phyloP scores from a whole-genome alignment of 1,140 invertebrate genomes.

The Nasonia vitripennis region DNA sequence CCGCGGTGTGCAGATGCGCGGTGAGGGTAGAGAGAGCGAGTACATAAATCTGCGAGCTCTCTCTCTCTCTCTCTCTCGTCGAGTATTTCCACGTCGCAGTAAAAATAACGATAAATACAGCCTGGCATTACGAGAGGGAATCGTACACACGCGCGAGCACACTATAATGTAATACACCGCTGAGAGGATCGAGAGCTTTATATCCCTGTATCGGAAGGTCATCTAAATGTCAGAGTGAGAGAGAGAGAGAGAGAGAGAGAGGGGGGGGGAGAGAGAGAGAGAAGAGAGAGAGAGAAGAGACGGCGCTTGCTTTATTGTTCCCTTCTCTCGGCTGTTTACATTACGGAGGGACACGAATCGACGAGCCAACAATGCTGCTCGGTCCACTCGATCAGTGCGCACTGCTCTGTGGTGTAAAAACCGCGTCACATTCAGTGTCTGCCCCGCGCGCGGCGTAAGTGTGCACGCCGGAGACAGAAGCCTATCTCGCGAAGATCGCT shows the following conservation, averaged over 20 bases:
- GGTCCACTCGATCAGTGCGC: not conserved
- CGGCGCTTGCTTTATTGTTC: not conserved
- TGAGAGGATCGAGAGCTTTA: slow-evolving; percentile 3
- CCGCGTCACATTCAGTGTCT: not conserved
- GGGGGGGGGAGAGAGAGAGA: no score
- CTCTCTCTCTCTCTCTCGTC: not conserved
- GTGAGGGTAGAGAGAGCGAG: no score
- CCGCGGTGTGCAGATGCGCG: not conserved
- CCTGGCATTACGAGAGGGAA: not conserved
- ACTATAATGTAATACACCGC: not conserved
- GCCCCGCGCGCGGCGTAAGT: not conserved
- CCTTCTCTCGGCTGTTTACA: not conserved
- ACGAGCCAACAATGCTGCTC: not conserved
- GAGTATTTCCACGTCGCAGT: slow-evolving; percentile 3
- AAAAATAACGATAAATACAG: slow-evolving; percentile 38
- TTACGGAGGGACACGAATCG: not conserved
- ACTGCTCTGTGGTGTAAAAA: not conserved
- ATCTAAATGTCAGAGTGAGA: slow-evolving; percentile 17
- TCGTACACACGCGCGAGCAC: not conserved
- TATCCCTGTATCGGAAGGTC: slow-evolving; percentile 13
- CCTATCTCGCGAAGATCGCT: slow-evolving; percentile 24
- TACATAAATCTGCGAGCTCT: not conserved
- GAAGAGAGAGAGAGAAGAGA: not conserved
- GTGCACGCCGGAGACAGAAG: not conserved
- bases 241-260: no score